Conservation (phyloP, 2,888 invertebrate species). For the Ectemnius cavifrons region DNA sequence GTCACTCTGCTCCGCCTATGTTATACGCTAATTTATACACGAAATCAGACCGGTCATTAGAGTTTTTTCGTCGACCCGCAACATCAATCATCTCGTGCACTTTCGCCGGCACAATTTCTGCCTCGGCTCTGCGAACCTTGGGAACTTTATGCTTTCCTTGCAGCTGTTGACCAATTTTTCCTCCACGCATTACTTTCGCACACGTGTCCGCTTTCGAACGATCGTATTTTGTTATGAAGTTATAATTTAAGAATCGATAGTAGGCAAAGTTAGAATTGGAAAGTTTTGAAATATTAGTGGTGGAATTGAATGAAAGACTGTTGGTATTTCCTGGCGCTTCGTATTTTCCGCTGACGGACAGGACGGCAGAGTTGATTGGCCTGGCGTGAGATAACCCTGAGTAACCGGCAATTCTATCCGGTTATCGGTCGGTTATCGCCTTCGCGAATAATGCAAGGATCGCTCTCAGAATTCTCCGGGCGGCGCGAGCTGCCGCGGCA, state of each 20-base stretch:
- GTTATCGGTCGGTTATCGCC: conserved; percentile 76
- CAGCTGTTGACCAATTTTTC: too few species aligned
- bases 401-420: conserved; percentile 73
- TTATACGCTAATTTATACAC: conserved; percentile 4
- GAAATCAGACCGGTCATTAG: neutral
- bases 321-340: conserved; percentile 16
- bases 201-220: too few species aligned
- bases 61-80: neutral
- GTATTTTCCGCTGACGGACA: conserved; percentile 40
- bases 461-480: conserved; percentile 45
- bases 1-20: conserved; percentile 27
- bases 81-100: neutral
- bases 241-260: too few species aligned
- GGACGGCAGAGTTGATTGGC: conserved; percentile 74
- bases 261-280: too few species aligned
- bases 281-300: too few species aligned
- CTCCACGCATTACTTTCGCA: too few species aligned
- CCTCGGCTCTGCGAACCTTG: too few species aligned
- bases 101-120: neutral
- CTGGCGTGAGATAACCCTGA: conserved; percentile 77
- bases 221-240: too few species aligned
- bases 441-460: conserved; percentile 64
- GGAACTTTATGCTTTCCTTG: too few species aligned
- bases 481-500: neutral
- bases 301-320: too few species aligned